Evolutionary conservation across 2,113 vertebrate species (phyloP).

Genomic region (Dicerorhinus sumatrensis): DNA sequence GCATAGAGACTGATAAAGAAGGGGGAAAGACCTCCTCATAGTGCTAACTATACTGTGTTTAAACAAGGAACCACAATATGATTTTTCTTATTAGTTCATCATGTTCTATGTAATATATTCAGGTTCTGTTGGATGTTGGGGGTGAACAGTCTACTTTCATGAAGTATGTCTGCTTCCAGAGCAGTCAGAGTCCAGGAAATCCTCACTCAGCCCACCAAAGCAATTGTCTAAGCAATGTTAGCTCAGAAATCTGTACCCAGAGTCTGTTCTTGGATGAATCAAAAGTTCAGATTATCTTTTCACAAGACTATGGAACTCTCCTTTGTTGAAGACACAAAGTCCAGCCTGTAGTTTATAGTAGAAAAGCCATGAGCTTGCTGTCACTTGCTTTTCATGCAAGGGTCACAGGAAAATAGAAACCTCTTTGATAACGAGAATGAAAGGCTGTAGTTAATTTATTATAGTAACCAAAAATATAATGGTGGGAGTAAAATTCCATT

Average conservation of each 20-base stretch:
- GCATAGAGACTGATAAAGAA: not conserved
- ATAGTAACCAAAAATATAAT: not conserved
- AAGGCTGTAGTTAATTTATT: not conserved
- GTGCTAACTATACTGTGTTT: not conserved
- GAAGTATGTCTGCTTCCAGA: not conserved
- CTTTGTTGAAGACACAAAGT: not conserved
- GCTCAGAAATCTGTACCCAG: not conserved
- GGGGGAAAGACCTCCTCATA: not conserved
- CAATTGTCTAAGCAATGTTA: not conserved
- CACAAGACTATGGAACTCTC: not conserved
- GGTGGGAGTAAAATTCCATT: not conserved
- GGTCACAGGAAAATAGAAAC: not conserved
- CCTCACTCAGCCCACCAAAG: not conserved
- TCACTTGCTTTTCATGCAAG: not conserved
- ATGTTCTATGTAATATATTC: not conserved
- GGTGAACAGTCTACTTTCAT: not conserved
- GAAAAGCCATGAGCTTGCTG: not conserved
- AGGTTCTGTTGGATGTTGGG: not conserved
- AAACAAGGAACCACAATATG: not conserved
- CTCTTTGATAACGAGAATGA: not conserved
- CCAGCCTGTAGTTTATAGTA: not conserved
- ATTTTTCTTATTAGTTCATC: not conserved
- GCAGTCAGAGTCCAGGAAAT: not conserved
- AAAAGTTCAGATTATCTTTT: not conserved
- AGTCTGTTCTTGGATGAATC: not conserved